Base-by-base conservation (phyloP, 1,140 invertebrate species). In the Tetranychus urticae region DNA sequence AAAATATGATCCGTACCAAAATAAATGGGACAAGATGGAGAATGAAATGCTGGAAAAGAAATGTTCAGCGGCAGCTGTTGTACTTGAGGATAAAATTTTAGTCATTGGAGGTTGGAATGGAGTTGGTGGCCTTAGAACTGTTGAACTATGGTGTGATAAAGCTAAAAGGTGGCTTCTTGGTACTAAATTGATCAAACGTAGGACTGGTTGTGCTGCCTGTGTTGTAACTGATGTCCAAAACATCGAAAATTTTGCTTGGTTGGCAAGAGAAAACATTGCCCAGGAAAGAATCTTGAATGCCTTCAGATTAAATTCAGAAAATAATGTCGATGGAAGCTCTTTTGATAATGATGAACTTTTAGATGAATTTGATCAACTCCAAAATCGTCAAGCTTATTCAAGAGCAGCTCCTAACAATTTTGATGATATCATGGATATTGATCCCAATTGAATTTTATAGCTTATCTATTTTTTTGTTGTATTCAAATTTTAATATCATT, bases 101-200 rank as follows among this genome's bases (percentile, higher is more conserved):
- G 73, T 75, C 48, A 73, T 76, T 39, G 85, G 85, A 31, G 85
- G 88, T 2, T 88, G 88, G 68, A 85, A 89, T 74, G 86, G 86
- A 14, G 78, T 79, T 58, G 80, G 79, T 4, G 86, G 86, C 69
- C 71, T 86, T 45, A 77, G 80, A 67, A 80, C 82, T 5, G 83
- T 85, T 1, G 84, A 87, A 74, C 77, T 83, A 66, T 91, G 57
- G 57, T 58, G 39, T n/a, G 37, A 42, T 33, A 6, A 45, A 46
- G n/a, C 57, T 14, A 58, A 58, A 58, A 42, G 34, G 5, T 58
- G 57, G 57, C 14, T 14, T n/a, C 23, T 45, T 6, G 57, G 57
- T n/a, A 45, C 57, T 8, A 58, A 58, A 46, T 33, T 58, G 57
- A 31, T 34, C 4, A 42, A 45, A 58, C 36, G 57, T 14, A 8